Conservation (phyloP, 2,113 vertebrate genomes). For the Sitta europaea region DNA sequence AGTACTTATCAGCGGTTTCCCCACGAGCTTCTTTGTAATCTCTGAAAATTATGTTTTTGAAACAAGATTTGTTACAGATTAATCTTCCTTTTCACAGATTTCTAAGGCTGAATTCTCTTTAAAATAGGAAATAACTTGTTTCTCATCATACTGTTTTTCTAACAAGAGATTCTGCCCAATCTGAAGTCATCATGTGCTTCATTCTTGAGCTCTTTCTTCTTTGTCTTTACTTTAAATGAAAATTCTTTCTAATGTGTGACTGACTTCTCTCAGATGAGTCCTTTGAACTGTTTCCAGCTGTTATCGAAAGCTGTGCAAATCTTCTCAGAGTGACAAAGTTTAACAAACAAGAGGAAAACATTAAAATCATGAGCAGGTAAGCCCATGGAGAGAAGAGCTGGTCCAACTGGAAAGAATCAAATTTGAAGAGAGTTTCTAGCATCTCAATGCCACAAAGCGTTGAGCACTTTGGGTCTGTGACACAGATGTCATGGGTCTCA, state of each 20-base stretch:
- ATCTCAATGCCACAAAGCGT: accelerated
- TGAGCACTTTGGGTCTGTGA: not conserved
- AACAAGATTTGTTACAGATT: not conserved
- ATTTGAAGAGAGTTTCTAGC: not conserved
- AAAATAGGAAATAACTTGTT: not conserved
- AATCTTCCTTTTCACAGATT: not conserved
- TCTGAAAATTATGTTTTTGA: not conserved
- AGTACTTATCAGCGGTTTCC: not conserved
- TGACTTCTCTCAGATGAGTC: not conserved
- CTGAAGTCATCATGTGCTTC: not conserved
- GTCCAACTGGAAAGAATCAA: not conserved
- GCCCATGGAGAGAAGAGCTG: not conserved
- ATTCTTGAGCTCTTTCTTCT: not conserved
- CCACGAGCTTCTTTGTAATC: not conserved
- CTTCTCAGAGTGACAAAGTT: not conserved
- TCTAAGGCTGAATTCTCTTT: not conserved
- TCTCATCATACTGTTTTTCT: not conserved
- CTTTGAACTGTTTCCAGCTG: not conserved
- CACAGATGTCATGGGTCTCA: accelerated
- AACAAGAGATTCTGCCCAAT: not conserved
- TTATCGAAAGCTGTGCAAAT: not conserved
- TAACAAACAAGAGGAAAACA: not conserved
- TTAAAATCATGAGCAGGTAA: not conserved
- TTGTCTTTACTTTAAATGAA: not conserved
- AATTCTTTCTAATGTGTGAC: not conserved